Conservation (phyloP, 2,113 vertebrate species). For the Epinephelus lanceolatus region DNA sequence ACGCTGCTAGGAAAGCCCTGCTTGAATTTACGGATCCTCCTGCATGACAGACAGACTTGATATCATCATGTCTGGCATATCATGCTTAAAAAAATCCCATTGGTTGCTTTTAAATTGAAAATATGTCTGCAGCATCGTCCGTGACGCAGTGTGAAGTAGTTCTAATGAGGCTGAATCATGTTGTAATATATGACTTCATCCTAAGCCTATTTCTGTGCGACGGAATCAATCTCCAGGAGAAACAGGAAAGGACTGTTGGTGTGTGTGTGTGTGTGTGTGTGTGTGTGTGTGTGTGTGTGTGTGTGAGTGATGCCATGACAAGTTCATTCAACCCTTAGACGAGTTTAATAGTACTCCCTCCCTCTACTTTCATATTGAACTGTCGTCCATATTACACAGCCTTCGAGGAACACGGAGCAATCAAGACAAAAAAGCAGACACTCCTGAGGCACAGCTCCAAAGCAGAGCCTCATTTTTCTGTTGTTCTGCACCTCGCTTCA, state of each 20-base stretch:
- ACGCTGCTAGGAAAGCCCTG: neutral
- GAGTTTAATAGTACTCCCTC: constrained; percentile 58
- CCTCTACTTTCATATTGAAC: constrained; percentile 56
- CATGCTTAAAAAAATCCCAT: constrained; percentile 15
- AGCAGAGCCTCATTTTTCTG: constrained; percentile 56
- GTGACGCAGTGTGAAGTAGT: constrained; percentile 28
- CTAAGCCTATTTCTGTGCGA: constrained; percentile 46
- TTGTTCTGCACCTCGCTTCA: constrained; percentile 57
- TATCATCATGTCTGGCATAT: constrained; percentile 16
- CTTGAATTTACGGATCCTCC: constrained; percentile 29
- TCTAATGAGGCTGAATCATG: constrained; percentile 70
- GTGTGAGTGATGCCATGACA: constrained; percentile 47
- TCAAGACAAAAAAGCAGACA: constrained; percentile 53
- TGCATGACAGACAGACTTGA: constrained; percentile 28
- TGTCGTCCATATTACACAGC: constrained; percentile 53
- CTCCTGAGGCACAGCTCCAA: constrained; percentile 60
- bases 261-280: constrained; percentile 12
- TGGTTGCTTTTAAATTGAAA: constrained; percentile 46
- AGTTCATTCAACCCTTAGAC: constrained; percentile 65
- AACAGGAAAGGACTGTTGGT: constrained; percentile 34
- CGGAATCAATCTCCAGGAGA: constrained; percentile 60
- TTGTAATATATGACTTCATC: constrained; percentile 53
- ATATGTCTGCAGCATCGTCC: constrained; percentile 45
- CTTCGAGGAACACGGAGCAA: constrained; percentile 64
- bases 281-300: constrained; percentile 16